Evolutionary conservation across 2,113 vertebrate genomes (phyloP).

Genomic region (Hiodon tergisus): DNA sequence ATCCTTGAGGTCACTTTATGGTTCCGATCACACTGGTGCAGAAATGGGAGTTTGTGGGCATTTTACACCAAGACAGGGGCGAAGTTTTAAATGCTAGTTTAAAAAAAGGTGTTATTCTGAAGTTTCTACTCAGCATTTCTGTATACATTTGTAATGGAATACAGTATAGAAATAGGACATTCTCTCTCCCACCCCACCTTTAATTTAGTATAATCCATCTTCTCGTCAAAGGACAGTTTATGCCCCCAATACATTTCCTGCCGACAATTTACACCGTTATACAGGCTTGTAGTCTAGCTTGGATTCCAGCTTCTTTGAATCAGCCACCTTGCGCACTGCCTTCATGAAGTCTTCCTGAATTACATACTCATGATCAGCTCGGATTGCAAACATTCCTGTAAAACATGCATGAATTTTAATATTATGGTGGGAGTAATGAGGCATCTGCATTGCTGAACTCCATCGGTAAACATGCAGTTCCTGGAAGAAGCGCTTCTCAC

Average conservation of each 20-base stretch:
- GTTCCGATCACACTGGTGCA: not conserved
- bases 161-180: not conserved
- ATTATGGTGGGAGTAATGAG: conserved; percentile 8
- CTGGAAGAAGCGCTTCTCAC: conserved; percentile 43
- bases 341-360: conserved; percentile 99
- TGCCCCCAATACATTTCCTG: too few species aligned
- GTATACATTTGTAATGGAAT: conserved; percentile 31
- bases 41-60: too few species aligned
- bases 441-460: too few species aligned
- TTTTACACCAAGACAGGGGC: too few species aligned
- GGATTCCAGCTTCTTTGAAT: conserved; percentile 96
- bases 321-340: conserved; percentile 91
- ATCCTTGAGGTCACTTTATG: too few species aligned
- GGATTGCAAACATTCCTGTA: conserved; percentile 94
- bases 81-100: not conserved
- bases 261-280: conserved; percentile 42
- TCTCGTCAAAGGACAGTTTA: not conserved
- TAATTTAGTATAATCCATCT: too few species aligned
- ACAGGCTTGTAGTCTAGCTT: conserved; percentile 97
- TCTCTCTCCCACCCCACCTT: too few species aligned
- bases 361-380: conserved; percentile 89
- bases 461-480: too few species aligned
- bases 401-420: not conserved
- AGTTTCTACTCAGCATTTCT: conserved; percentile 35
- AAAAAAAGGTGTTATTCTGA: conserved; percentile 33